Evolutionary conservation across 2,888 invertebrate genomes (phyloP), one percentile per base, ranked within the genome.

Genomic region (Eupithecia subumbrata): DNA sequence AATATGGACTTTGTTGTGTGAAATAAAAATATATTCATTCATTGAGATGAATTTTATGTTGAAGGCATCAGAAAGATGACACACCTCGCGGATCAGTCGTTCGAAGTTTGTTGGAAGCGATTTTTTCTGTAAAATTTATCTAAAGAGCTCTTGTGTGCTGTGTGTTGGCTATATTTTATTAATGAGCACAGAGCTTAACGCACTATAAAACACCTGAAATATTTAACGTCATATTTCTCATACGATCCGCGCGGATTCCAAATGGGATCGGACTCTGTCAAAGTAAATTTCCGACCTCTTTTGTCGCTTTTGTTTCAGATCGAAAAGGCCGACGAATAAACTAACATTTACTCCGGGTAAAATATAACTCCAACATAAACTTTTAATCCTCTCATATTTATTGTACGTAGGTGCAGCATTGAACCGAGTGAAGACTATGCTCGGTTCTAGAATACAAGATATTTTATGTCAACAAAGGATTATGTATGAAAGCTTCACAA

Each of bases 341-440:
- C 8, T 2, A 52, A 56, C 11, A 56, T 56, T 22, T 56, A 56
- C 60, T 56, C 4, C 12, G 25, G 12, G 22, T 60, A 60, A 60
- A 60, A 60, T 25, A 25, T 14, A 60, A 25, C 1, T 14, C 63
- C 16, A 30, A 14, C 30, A 30, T 63, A 5, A 63, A 30, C 16
- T 63, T 63, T 16, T 11, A 63, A 63, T 0, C 14, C 64, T 34
- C 64, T 64, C 64, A 34, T 34, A 64, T 64, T 63, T 64, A 34
- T 34, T 64, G 8, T 18, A 64, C 12, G 14, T 60, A 16, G 11
- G 9, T n/a, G 8, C 69, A 48, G 63, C 76, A 72, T 74, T 63
- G 69, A 74, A 72, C n/a, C 4, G 25, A 18, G 34, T 67, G 76
- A 64, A 75, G 63, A 77, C 74, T 56, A 4, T 22, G n/a, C 9